These are phyloP conservation scores for Austrolebias charrua DNA, from an alignment of 2,797 vertebrate genomes.

Conservation along the genomic window DNA sequence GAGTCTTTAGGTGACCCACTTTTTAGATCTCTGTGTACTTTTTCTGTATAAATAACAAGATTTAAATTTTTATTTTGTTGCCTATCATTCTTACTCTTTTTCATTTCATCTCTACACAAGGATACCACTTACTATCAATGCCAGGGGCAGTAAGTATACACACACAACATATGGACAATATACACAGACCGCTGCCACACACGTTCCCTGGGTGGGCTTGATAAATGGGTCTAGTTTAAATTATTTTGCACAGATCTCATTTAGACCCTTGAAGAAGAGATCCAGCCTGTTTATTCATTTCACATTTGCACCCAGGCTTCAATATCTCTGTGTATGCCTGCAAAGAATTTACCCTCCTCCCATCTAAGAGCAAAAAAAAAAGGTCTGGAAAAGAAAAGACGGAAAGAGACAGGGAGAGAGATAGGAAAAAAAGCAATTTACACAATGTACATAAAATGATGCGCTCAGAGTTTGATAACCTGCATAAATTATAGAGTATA, in stretches of 20 bases:
- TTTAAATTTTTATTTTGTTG: constrained; percentile 49
- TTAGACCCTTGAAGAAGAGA: constrained; percentile 87
- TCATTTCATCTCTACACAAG: constrained; percentile 56
- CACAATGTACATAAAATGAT: constrained; percentile 88
- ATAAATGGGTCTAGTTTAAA: constrained; percentile 86
- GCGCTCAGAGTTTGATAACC: constrained; percentile 85
- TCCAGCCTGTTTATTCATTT: constrained; percentile 87
- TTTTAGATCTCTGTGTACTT: constrained; percentile 39
- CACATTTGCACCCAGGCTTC: constrained; percentile 83
- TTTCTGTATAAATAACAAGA: constrained; percentile 27
- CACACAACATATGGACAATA: constrained; percentile 63
- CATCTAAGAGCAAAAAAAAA: constrained; percentile 60
- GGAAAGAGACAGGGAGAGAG: constrained; percentile 57
- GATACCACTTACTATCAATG: constrained; percentile 32
- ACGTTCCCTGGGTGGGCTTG: constrained; percentile 70
- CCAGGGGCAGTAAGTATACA: constrained; percentile 32
- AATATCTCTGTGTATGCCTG: constrained; percentile 85
- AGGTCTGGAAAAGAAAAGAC: constrained; percentile 61
- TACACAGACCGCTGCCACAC: constrained; percentile 61
- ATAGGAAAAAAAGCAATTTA: constrained; percentile 81
- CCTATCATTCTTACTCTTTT: constrained; percentile 61
- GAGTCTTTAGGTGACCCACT: constrained; percentile 18
- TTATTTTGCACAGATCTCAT: constrained; percentile 88
- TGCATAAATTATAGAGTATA: constrained; percentile 86
- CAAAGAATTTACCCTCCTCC: constrained; percentile 78